phyloP scores from a whole-genome alignment of 2,888 invertebrate species.

The Tetheella fluctuosa region DNA sequence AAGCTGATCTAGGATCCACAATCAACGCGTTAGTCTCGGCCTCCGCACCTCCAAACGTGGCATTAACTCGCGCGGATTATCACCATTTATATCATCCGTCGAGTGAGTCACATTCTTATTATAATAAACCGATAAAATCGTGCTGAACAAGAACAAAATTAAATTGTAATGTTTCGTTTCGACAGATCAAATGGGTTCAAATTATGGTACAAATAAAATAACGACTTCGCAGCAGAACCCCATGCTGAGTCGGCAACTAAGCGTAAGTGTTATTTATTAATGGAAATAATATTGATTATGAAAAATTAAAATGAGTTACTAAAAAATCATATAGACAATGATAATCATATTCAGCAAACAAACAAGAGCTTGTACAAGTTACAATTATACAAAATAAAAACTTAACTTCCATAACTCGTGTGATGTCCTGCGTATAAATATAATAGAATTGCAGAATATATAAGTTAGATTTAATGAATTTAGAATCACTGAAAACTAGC shows the following conservation, averaged over 20 bases:
- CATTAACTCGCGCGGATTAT: slow-evolving; percentile 88
- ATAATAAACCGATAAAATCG: not conserved
- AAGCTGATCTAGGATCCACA: slow-evolving; percentile 85
- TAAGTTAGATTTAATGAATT: too few species aligned
- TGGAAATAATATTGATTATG: not conserved
- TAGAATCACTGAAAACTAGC: too few species aligned
- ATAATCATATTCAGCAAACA: too few species aligned
- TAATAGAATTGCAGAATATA: too few species aligned
- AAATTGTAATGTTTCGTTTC: slow-evolving; percentile 23
- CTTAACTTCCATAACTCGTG: too few species aligned
- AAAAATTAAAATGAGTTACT: too few species aligned
- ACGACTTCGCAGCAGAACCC: slow-evolving; percentile 92
- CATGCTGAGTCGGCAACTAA: slow-evolving; percentile 93
- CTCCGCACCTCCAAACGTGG: slow-evolving; percentile 93
- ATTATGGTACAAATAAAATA: slow-evolving; percentile 83
- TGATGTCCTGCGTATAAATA: too few species aligned
- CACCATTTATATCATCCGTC: slow-evolving; percentile 74
- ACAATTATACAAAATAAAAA: too few species aligned
- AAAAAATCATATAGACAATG: too few species aligned
- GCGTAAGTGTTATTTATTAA: slow-evolving; percentile 87
- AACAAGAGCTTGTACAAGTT: too few species aligned
- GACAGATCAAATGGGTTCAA: slow-evolving; percentile 78
- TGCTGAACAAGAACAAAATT: not conserved
- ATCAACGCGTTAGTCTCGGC: slow-evolving; percentile 93
- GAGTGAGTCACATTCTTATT: slow-evolving; percentile 54